Conservation (phyloP, 2,113 vertebrate genomes). For the Channa maculata region DNA sequence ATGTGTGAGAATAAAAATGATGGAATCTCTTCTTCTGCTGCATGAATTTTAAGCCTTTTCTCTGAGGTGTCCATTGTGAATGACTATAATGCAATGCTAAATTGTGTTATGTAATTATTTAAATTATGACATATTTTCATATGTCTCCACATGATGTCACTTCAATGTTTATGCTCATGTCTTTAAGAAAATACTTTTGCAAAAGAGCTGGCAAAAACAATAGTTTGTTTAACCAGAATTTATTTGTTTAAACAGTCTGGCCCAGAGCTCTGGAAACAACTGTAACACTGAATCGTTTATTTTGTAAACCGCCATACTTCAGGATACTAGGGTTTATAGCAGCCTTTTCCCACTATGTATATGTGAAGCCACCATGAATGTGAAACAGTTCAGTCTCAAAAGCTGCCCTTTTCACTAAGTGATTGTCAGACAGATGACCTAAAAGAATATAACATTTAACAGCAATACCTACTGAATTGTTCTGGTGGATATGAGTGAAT, state of each 20-base stretch:
- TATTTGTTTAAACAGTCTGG: constrained; percentile 48
- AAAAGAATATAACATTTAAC: neutral
- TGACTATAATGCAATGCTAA: neutral
- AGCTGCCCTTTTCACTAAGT: constrained; percentile 9
- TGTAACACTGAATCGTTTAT: constrained; percentile 26
- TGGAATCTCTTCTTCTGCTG: neutral
- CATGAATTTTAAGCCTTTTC: neutral
- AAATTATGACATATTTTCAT: neutral
- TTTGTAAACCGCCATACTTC: constrained; percentile 14
- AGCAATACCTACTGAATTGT: neutral
- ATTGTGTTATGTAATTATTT: no score
- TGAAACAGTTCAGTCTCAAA: constrained; percentile 9
- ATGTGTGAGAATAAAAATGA: neutral
- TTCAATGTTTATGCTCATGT: neutral
- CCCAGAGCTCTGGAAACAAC: constrained; percentile 56
- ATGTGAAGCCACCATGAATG: constrained; percentile 5
- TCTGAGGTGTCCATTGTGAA: neutral
- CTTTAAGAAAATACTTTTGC: constrained; percentile 19
- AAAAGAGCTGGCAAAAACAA: constrained; percentile 8
- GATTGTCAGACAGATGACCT: neutral
- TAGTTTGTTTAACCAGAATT: neutral
- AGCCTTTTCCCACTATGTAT: constrained; percentile 11
- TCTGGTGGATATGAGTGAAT: constrained; percentile 11
- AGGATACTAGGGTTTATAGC: neutral
- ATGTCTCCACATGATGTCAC: constrained; percentile 9